Conservation (phyloP, 2,888 invertebrate species). For the Neuroscelio doddi region DNA sequence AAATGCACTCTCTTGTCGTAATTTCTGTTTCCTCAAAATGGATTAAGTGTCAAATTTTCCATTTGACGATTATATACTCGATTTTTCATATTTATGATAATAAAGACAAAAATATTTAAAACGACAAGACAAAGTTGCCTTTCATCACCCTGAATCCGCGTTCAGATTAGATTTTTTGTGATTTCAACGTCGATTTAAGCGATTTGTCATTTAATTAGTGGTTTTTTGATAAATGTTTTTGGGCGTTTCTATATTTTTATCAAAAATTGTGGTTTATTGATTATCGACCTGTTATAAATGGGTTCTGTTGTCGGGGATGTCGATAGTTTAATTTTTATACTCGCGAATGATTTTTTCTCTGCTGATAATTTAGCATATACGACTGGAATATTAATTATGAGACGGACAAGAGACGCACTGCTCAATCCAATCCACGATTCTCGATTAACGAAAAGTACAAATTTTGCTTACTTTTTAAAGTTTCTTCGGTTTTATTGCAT, state of each 20-base stretch:
- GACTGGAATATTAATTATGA: not conserved
- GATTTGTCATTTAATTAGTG: not conserved
- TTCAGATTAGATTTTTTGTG: constrained; percentile 39
- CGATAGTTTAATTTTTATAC: constrained; percentile 65
- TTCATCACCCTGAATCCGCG: constrained; percentile 37
- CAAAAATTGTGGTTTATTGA: constrained; percentile 26
- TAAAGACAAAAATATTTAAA: too few species aligned
- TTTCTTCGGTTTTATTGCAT: too few species aligned
- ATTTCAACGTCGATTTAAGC: constrained; percentile 20
- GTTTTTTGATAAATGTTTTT: constrained; percentile 14
- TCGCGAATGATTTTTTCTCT: constrained; percentile 47
- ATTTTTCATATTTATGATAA: too few species aligned
- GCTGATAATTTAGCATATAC: constrained; percentile 18
- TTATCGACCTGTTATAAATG: constrained; percentile 63
- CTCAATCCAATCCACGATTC: constrained; percentile 16
- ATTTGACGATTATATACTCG: too few species aligned
- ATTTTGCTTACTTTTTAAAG: constrained; percentile 34
- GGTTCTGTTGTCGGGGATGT: constrained; percentile 64
- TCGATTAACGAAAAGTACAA: constrained; percentile 37
- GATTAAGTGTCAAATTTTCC: not conserved
- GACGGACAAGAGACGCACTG: constrained; percentile 14
- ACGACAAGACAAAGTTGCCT: constrained; percentile 42
- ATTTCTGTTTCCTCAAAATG: not conserved
- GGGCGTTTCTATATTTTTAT: constrained; percentile 3
- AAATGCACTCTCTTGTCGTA: constrained; percentile 41